These are phyloP conservation scores for Typhlomys cinereus DNA, from an alignment of 2,113 vertebrate species.

Conservation along the genomic window DNA sequence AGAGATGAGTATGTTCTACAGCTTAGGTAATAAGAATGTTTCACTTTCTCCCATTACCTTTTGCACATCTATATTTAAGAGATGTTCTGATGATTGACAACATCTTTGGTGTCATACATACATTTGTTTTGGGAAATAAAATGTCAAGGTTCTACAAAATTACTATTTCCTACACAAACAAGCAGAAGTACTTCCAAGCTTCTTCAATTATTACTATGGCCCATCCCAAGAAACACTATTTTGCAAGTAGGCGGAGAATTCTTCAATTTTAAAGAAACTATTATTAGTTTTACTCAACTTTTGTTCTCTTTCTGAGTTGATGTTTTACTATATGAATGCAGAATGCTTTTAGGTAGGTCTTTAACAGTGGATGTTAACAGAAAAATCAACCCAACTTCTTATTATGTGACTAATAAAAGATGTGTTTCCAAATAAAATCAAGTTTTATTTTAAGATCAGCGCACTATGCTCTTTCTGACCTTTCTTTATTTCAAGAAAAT, in stretches of 20 bases:
- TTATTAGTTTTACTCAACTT: neutral
- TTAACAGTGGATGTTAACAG: neutral
- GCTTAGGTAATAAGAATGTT: neutral
- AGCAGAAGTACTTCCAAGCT: neutral
- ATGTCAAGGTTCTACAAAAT: constrained; percentile 8
- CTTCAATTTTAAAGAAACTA: neutral
- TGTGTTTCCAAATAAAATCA: neutral
- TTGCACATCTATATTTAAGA: constrained; percentile 25
- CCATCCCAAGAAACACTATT: constrained; percentile 24
- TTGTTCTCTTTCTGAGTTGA: too few relatives aligned
- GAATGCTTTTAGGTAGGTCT: too few relatives aligned
- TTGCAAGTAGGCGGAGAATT: neutral
- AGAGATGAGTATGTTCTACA: neutral
- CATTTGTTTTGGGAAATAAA: neutral
- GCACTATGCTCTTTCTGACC: neutral
- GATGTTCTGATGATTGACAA: constrained; percentile 13
- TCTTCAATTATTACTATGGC: neutral
- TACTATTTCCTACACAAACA: neutral
- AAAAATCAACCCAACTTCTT: neutral
- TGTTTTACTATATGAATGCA: neutral
- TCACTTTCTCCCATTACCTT: neutral
- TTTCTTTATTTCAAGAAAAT: neutral
- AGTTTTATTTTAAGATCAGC: neutral
- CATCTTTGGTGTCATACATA: neutral
- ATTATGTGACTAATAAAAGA: neutral